Conservation (phyloP, 2,888 invertebrate species). For the Drosophila peninsularis region DNA sequence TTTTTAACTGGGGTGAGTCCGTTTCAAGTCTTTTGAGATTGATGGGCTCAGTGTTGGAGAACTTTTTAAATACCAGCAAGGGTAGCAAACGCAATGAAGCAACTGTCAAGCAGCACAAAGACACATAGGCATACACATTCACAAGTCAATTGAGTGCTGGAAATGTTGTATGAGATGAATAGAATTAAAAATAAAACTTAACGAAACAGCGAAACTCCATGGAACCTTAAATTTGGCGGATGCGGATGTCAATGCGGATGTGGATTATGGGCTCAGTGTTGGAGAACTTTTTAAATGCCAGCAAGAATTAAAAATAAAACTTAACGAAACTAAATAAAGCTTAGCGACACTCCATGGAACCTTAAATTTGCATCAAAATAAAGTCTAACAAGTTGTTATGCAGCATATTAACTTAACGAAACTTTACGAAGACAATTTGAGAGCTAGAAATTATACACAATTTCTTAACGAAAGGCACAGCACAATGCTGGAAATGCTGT, state of each 20-base stretch:
- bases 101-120: slow-evolving; percentile 9
- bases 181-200: too few relatives aligned
- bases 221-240: too few relatives aligned
- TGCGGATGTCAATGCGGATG: too few relatives aligned
- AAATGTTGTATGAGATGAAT: too few relatives aligned
- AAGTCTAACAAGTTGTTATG: not conserved
- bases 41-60: slow-evolving; percentile 14
- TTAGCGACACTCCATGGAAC: not conserved
- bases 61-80: slow-evolving; percentile 1
- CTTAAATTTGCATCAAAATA: too few relatives aligned
- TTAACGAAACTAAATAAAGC: not conserved
- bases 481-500: not conserved
- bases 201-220: too few relatives aligned
- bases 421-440: not conserved
- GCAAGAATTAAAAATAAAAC: too few relatives aligned
- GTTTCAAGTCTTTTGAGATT: slow-evolving; percentile 13
- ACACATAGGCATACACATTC: not conserved
- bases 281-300: too few relatives aligned
- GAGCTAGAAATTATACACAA: not conserved
- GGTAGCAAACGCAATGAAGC: slow-evolving; percentile 20
- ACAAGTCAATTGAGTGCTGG: slow-evolving; percentile 2
- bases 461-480: not conserved
- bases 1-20: slow-evolving; percentile 16
- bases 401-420: slow-evolving; percentile 9
- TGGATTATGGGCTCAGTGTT: too few relatives aligned